Percentiles rank a stretch among this genome's conserved stretches.
These are phyloP conservation scores for Drosophila fuyamai DNA, from an alignment of 1,140 invertebrate species.

Conservation along the genomic window DNA sequence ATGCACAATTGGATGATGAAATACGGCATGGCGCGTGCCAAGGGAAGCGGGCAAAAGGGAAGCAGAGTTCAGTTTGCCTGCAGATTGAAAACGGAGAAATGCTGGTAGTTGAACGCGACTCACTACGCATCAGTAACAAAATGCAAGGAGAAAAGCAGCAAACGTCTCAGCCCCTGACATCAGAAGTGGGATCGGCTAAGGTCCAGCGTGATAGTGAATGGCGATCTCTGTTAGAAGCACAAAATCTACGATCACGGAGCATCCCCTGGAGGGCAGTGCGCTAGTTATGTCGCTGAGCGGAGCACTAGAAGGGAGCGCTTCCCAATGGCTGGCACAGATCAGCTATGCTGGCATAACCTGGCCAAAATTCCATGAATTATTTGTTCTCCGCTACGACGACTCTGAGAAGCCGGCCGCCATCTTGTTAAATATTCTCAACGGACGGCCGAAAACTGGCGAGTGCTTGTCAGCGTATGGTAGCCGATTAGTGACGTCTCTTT, in stretches of 20 bases:
- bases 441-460: neutral
- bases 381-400: neutral
- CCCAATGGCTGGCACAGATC: neutral
- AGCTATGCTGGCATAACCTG: constrained; percentile 1
- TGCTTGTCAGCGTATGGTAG: neutral
- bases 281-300: constrained; percentile 9
- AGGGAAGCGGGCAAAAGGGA: too few relatives aligned
- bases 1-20: too few relatives aligned
- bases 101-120: neutral
- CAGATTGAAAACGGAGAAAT: neutral
- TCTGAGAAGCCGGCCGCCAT: neutral
- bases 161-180: neutral
- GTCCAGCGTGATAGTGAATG: constrained; percentile 7
- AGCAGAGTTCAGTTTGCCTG: too few relatives aligned
- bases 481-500: neutral
- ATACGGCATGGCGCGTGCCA: too few relatives aligned
- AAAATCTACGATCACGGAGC: constrained; percentile 6
- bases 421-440: constrained; percentile 2
- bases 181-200: too few relatives aligned
- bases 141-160: constrained; percentile 6
- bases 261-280: constrained; percentile 14
- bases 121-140: neutral
- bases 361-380: constrained; percentile 1
- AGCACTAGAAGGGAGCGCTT: neutral
- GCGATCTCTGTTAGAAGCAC: neutral